A percentile compares a stretch with the other conserved stretches of the same genome.
phyloP scores from a whole-genome alignment of 2,113 vertebrate genomes.

The Probosciger aterrimus region DNA sequence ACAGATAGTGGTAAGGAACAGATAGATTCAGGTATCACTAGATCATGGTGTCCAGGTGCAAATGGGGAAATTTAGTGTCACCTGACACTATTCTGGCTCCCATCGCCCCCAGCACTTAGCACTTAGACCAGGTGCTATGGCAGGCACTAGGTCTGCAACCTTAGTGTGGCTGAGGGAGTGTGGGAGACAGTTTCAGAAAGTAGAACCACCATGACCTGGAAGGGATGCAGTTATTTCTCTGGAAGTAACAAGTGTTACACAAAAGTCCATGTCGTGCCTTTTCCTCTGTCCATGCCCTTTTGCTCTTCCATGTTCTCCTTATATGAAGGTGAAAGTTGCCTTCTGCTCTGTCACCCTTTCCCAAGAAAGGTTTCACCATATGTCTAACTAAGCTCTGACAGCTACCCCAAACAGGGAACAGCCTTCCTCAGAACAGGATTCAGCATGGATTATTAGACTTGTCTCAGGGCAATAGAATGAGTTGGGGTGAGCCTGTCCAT shows the following conservation, averaged over 20 bases:
- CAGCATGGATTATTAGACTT: not conserved
- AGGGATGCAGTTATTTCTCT: not conserved
- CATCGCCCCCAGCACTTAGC: rapidly evolving
- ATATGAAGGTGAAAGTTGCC: not conserved
- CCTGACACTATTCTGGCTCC: not conserved
- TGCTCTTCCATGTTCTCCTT: not conserved
- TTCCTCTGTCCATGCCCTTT: not conserved
- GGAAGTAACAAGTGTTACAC: not conserved
- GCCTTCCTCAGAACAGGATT: not conserved
- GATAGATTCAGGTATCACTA: not conserved
- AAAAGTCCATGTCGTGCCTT: not conserved
- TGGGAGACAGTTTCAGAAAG: not conserved
- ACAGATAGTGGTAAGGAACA: not conserved
- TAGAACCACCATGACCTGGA: not conserved
- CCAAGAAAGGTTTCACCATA: not conserved
- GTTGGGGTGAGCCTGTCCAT: not conserved
- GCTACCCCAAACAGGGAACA: not conserved
- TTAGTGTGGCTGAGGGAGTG: not conserved
- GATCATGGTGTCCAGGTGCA: not conserved
- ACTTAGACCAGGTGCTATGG: not conserved
- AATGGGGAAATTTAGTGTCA: not conserved
- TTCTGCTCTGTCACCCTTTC: not conserved
- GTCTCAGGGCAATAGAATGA: not conserved
- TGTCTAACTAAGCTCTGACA: not conserved
- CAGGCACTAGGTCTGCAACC: not conserved